Conservation (phyloP, 2,888 invertebrate species). For the Nomada goodeniana region DNA sequence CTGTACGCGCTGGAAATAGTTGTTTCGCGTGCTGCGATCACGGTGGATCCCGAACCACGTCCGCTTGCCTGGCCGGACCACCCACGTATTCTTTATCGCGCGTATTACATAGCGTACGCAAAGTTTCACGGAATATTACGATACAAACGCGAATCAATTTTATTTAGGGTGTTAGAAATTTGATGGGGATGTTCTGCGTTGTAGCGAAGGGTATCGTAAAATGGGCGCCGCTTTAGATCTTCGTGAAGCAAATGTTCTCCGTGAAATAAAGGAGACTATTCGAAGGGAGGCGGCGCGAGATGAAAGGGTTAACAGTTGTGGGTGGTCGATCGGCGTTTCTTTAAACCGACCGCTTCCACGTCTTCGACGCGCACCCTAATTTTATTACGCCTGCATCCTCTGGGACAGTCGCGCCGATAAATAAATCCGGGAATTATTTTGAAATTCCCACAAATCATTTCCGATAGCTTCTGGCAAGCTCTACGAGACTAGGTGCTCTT, state of each 20-base stretch:
- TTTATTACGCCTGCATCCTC: slow-evolving; percentile 54
- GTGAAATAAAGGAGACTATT: slow-evolving; percentile 49
- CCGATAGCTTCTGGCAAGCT: no score
- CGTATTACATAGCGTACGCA: background rate
- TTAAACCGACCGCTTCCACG: slow-evolving; percentile 38
- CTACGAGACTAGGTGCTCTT: no score
- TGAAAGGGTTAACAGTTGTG: slow-evolving; percentile 64
- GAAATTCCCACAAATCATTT: background rate
- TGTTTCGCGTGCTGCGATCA: slow-evolving; percentile 62
- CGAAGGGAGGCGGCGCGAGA: slow-evolving; percentile 62
- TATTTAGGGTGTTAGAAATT: background rate
- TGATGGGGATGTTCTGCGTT: background rate
- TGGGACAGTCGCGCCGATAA: background rate
- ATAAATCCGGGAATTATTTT: background rate
- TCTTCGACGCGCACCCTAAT: slow-evolving; percentile 50
- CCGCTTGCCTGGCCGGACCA: slow-evolving; percentile 80
- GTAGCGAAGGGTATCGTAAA: background rate
- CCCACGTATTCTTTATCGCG: slow-evolving; percentile 74
- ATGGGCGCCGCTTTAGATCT: slow-evolving; percentile 61
- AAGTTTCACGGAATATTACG: background rate
- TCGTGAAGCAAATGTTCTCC: slow-evolving; percentile 64
- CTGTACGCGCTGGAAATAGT: slow-evolving; percentile 70
- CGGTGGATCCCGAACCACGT: slow-evolving; percentile 76
- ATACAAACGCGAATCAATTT: background rate
- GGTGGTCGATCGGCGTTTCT: slow-evolving; percentile 68